Conservation (phyloP, 2,888 invertebrate genomes). For the Byasa hedistus region DNA sequence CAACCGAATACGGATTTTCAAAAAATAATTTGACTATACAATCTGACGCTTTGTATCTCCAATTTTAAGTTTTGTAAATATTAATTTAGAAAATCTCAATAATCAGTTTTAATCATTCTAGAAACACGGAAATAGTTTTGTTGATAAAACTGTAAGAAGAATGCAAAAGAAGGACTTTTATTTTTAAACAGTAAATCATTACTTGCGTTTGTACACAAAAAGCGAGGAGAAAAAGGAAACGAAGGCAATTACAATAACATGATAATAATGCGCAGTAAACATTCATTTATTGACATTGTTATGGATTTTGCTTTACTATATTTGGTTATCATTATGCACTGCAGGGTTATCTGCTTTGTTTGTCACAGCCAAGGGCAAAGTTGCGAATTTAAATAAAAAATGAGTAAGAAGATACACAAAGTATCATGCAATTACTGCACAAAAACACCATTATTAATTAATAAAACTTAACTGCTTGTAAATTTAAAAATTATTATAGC, state of each 20-base stretch:
- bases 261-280: constrained; percentile 18
- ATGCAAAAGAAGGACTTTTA: not conserved
- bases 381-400: constrained; percentile 11
- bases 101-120: no score
- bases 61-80: no score
- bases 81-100: no score
- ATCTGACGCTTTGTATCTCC: no score
- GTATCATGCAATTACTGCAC: constrained; percentile 3
- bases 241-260: constrained; percentile 12
- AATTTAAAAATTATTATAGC: not conserved
- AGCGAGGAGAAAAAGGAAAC: constrained; percentile 6
- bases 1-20: no score
- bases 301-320: not conserved
- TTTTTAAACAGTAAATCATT: not conserved
- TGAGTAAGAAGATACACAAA: not conserved
- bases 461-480: not conserved
- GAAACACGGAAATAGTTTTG: not conserved
- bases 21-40: no score
- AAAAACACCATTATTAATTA: constrained; percentile 5
- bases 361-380: constrained; percentile 20
- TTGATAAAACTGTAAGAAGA: not conserved
- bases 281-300: constrained; percentile 13
- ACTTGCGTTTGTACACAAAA: not conserved
- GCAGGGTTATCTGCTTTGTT: constrained; percentile 13
- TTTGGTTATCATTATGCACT: constrained; percentile 9